phyloP scores from a whole-genome alignment of 2,113 vertebrate genomes.

The Pterocles orientalis region DNA sequence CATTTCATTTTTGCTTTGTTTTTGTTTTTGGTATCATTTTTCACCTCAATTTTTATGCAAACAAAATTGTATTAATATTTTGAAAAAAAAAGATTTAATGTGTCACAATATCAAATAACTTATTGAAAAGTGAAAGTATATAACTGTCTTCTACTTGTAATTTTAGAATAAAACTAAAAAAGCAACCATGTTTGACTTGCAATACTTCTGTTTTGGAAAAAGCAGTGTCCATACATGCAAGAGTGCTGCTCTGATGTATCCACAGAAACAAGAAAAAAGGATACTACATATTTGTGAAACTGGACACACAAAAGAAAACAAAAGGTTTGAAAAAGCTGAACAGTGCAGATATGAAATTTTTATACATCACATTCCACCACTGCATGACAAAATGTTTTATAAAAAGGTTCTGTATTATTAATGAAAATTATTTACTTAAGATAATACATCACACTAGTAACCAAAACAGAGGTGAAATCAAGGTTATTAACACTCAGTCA shows the following conservation, averaged over 20 bases:
- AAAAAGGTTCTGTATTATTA: neutral
- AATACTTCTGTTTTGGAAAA: neutral
- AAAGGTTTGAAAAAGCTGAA: neutral
- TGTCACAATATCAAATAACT: neutral
- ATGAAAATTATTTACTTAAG: neutral
- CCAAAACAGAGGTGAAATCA: neutral
- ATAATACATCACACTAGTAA: neutral
- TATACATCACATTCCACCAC: neutral
- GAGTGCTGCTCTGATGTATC: neutral
- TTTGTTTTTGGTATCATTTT: neutral
- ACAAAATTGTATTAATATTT: neutral
- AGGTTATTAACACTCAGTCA: neutral
- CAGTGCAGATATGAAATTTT: neutral
- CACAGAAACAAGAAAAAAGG: neutral
- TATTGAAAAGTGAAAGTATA: neutral
- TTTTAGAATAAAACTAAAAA: neutral
- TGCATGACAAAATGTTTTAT: neutral
- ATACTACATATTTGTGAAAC: neutral
- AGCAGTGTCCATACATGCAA: neutral
- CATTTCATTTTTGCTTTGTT: neutral
- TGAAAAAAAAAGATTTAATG: neutral
- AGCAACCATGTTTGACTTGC: neutral
- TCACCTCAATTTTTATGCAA: neutral
- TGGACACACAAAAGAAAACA: neutral
- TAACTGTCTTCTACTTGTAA: neutral